Evolutionary conservation across 2,113 vertebrate genomes (phyloP).

Genomic region (Sminthopsis crassicaudata): DNA sequence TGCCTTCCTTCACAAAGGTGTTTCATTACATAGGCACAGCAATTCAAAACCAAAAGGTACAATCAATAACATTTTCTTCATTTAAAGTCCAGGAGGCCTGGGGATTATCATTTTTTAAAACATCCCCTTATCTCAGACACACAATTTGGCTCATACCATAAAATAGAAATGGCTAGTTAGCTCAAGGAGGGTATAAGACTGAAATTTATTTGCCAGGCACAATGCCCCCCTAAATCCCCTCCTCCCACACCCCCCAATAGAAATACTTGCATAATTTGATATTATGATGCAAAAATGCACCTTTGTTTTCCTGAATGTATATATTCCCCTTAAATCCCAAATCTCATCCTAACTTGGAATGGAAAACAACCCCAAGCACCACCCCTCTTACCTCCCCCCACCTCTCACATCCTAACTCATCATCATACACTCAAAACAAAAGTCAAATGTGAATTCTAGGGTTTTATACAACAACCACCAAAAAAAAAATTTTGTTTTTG

Average conservation of each 20-base stretch:
- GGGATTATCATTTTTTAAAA: constrained; percentile 37
- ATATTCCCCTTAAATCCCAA: constrained; percentile 46
- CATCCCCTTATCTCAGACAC: constrained; percentile 44
- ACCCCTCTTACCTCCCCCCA: neutral
- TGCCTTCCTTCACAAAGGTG: neutral
- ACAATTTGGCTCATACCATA: constrained; percentile 50
- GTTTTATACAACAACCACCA: constrained; percentile 67
- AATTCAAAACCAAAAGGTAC: neutral
- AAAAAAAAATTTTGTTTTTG: constrained; percentile 41
- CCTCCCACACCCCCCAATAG: constrained; percentile 35
- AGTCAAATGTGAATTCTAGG: constrained; percentile 67
- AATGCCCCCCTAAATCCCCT: neutral
- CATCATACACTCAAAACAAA: constrained; percentile 58
- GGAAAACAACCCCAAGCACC: constrained; percentile 39
- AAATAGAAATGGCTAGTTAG: constrained; percentile 56
- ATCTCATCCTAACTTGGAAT: constrained; percentile 54
- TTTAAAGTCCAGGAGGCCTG: neutral
- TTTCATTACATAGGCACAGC: neutral
- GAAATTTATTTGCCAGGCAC: constrained; percentile 71
- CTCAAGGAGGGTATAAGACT: constrained; percentile 24
- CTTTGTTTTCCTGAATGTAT: constrained; percentile 27
- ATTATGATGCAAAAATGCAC: constrained; percentile 72
- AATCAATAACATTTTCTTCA: neutral
- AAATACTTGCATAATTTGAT: constrained; percentile 61
- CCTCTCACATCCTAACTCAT: constrained; percentile 62